Base-by-base conservation (phyloP, 2,113 vertebrate species). In the Athene cunicularia region DNA sequence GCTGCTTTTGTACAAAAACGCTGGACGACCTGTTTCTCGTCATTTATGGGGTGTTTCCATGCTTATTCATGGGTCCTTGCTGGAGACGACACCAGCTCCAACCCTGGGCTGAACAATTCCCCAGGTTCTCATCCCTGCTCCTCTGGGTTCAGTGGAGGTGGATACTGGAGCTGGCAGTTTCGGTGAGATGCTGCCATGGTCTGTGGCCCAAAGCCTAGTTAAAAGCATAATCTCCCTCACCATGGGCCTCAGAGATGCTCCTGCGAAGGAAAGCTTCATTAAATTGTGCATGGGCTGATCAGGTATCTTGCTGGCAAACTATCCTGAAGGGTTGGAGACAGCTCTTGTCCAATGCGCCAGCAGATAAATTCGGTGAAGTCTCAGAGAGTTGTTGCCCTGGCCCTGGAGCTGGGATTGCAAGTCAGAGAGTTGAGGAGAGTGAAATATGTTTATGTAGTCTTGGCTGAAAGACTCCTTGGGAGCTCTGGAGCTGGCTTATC, bases 281-380 rank as follows among this genome's bases (percentile, higher is more conserved):
- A 4, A 5, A 14, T 3, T 1, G 26, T 24, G 23, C 52, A 4
- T 1, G 8, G 83, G 45, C 35, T 7, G 27, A 14, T 19, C 27
- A 23, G 26, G 14, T 4, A 3, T 22, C 56, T 8, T 3, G 30
- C 59, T 26, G 52, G 22, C 1, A 4, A 24, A 4, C 4, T 5
- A 2, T 8, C 67, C 23, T 1, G 2, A 28, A 39, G 23, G 28
- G 14, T 7, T 45, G 64, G 55, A 41, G 45, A 4, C 0, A 9
- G 70, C 28, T 45, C 0, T 8, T 30, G 21, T 3, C 64, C 37
- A 7, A 1, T 8, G 45, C 0, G 2, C 62, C n/a, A 63, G 62
- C 21, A 6, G 33, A n/a, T 33, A 11, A 43, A 16, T 11, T 30
- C 33, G 14, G 50, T 20, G 14, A 22, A 24, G 8, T 1, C 67